Conservation (phyloP, 2,888 invertebrate genomes). For the Ctena decussata region DNA sequence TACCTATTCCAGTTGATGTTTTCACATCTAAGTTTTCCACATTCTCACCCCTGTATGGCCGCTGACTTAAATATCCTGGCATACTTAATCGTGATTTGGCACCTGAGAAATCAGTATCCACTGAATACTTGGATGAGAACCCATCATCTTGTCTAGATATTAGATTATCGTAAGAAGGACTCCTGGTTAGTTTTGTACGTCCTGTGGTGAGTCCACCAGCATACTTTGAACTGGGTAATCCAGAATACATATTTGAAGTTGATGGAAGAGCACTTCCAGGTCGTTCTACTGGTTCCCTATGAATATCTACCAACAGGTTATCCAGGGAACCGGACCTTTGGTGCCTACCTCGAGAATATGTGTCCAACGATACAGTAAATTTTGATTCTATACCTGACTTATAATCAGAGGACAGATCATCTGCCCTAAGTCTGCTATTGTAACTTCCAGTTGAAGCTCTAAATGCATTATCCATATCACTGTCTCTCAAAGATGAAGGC, state of each 20-base stretch:
- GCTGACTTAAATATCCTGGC: slow-evolving; percentile 52
- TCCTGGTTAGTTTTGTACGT: slow-evolving; percentile 58
- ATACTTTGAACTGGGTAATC: slow-evolving; percentile 41
- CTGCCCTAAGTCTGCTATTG: slow-evolving; percentile 11
- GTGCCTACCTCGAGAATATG: slow-evolving; percentile 58
- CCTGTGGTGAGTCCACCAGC: slow-evolving; percentile 55
- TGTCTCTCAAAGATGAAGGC: not conserved
- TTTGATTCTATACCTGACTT: slow-evolving; percentile 48
- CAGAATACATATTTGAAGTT: slow-evolving; percentile 55
- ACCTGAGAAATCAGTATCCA: slow-evolving; percentile 55
- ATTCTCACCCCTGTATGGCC: slow-evolving; percentile 52
- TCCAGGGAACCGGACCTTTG: slow-evolving; percentile 61
- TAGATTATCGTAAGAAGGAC: slow-evolving; percentile 73
- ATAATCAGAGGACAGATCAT: slow-evolving; percentile 42
- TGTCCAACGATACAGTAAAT: slow-evolving; percentile 53
- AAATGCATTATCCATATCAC: slow-evolving; percentile 50
- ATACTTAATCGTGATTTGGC: slow-evolving; percentile 46
- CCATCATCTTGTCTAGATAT: slow-evolving; percentile 54
- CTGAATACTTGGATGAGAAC: slow-evolving; percentile 53
- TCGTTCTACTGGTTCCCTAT: slow-evolving; percentile 31
- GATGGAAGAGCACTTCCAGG: slow-evolving; percentile 55
- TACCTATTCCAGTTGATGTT: slow-evolving; percentile 18
- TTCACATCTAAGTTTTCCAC: slow-evolving; percentile 52
- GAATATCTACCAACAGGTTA: slow-evolving; percentile 42
- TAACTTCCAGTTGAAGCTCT: slow-evolving; percentile 59